Evolutionary conservation across 2,888 invertebrate genomes (phyloP), one percentile per base, ranked within the genome.

Genomic region (Drosophila diplacantha): DNA sequence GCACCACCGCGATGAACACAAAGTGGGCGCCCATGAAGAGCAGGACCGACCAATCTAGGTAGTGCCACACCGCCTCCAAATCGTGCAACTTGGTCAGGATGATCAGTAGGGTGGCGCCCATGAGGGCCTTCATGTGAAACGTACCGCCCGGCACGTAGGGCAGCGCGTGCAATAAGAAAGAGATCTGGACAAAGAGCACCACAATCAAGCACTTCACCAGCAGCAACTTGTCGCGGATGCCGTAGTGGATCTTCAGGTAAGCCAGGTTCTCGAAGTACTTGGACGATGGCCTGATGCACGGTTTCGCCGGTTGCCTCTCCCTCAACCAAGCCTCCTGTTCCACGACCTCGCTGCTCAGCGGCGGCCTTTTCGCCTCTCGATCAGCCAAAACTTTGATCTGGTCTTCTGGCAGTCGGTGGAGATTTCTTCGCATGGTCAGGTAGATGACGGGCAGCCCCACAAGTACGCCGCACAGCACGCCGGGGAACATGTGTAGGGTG

Each of bases 1-100:
- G 90, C 8, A 96, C 88, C 0, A 94, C 94, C 93, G 96, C 95
- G 95, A 96, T 96, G 2, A 97, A 89, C n/a, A 96, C 93, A 78
- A 97, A 96, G 0, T 96, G 89, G 0, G 95, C 93, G 0, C 95
- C 95, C 78, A 97, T 96, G 89, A 31, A 46, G 29, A 46, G 8
- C 8, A 46, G 5, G 3, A 9, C 14, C 5, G 44, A 46, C 44
- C 44, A 46, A 7, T 46, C 44, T 1, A 46, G 9, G 14, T 20
- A 14, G 0, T 9, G 1, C 18, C 31, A 3, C 44, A 46, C 31
- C 18, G 0, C 1, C 3, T 14, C 3, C 18, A 31, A 9, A 9
- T 20, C 5, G 3, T 46, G 9, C 9, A 46, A 14, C 44, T 46
- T 46, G 44, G 31, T 18, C 31, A 46, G n/a, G 9, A 97, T 96